Conservation (phyloP, 2,113 vertebrate genomes). For the Podocnemis expansa region DNA sequence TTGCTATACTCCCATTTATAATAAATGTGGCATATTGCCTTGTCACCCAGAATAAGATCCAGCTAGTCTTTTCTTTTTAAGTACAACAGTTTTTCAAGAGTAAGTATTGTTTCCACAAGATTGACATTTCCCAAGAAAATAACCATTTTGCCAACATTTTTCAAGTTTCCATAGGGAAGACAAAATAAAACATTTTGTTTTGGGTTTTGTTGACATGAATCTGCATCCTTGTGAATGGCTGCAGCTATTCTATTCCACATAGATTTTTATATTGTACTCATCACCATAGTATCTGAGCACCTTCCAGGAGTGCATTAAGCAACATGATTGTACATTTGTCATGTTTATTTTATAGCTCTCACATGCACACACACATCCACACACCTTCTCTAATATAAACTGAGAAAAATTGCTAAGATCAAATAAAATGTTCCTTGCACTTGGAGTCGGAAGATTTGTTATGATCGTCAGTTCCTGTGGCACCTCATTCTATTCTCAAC, state of each 20-base stretch:
- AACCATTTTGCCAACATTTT: not conserved
- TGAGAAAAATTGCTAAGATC: too few species aligned
- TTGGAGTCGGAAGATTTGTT: too few species aligned
- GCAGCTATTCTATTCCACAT: not conserved
- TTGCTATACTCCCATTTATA: too few species aligned
- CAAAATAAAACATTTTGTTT: conserved; percentile 17
- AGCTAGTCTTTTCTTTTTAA: too few species aligned
- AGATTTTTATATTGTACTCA: not conserved
- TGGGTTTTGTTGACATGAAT: not conserved
- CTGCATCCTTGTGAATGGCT: not conserved
- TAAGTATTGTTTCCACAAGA: not conserved
- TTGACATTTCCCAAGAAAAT: not conserved
- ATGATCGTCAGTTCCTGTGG: too few species aligned
- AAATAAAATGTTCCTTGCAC: too few species aligned
- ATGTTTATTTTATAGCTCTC: not conserved
- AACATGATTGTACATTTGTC: not conserved
- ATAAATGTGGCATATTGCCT: too few species aligned
- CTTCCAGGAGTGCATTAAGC: not conserved
- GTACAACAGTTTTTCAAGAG: not conserved
- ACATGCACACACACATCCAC: too few species aligned
- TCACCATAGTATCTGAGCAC: not conserved
- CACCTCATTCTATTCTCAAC: too few species aligned
- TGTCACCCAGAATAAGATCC: too few species aligned
- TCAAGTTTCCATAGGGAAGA: conserved; percentile 5
- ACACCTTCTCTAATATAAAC: too few species aligned